Conservation (phyloP, 1,140 invertebrate genomes). For the Dinoponera quadriceps region DNA sequence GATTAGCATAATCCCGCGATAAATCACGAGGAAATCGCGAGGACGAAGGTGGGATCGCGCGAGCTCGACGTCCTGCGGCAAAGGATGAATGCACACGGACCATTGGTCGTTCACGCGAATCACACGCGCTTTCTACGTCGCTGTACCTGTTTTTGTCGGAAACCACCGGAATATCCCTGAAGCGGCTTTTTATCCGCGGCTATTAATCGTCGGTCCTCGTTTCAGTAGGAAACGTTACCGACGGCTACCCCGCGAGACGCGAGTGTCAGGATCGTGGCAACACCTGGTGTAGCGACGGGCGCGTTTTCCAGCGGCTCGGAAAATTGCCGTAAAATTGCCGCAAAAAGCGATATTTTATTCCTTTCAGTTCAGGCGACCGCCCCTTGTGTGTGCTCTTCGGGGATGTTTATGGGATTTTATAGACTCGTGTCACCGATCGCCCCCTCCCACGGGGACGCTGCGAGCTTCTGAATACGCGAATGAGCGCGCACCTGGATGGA, state of each 20-base stretch:
- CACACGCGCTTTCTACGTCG: conserved; percentile 59
- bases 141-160: conserved; percentile 73
- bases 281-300: conserved; percentile 62
- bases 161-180: conserved; percentile 64
- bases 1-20: conserved; percentile 12
- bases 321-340: conserved; percentile 85
- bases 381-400: conserved; percentile 55
- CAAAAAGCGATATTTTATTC: conserved; percentile 84
- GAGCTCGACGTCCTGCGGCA: neutral
- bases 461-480: conserved; percentile 34
- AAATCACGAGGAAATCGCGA: conserved; percentile 26
- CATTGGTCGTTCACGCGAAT: conserved; percentile 69
- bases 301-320: conserved; percentile 77
- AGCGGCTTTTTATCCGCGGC: conserved; percentile 30
- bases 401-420: conserved; percentile 82
- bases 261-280: conserved; percentile 42
- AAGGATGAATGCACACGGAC: conserved; percentile 72
- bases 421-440: conserved; percentile 67
- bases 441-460: conserved; percentile 20
- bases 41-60: neutral
- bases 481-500: conserved; percentile 41
- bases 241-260: neutral
- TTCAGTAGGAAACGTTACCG: conserved; percentile 30
- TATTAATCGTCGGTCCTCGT: conserved; percentile 64
- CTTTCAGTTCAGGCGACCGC: conserved; percentile 73